These are phyloP conservation scores for Ailuropoda melanoleuca DNA, from an alignment of 2,113 vertebrate genomes.

Conservation along the genomic window DNA sequence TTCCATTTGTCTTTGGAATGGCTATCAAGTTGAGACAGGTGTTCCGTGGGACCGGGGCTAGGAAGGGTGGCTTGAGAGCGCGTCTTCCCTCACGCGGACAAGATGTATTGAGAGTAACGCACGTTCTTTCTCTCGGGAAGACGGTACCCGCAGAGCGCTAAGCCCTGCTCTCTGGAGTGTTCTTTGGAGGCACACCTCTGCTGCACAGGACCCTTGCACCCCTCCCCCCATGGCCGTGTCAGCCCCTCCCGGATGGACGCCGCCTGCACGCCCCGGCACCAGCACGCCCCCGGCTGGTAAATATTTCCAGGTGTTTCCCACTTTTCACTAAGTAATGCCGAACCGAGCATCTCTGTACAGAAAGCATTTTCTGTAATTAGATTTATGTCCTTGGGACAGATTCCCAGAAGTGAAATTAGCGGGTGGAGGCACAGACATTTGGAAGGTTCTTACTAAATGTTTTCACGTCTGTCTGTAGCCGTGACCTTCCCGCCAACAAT, in stretches of 20 bases:
- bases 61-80: not conserved
- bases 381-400: not conserved
- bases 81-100: fast-evolving
- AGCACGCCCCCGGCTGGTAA: fast-evolving
- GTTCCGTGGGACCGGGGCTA: not conserved
- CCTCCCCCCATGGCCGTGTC: fast-evolving
- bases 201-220: not conserved
- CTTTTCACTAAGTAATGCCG: not conserved
- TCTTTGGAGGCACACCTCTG: fast-evolving
- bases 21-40: no score
- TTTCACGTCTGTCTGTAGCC: not conserved
- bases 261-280: fast-evolving
- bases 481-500: fast-evolving
- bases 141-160: fast-evolving
- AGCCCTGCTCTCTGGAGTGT: not conserved
- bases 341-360: not conserved
- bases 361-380: not conserved
- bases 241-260: fast-evolving
- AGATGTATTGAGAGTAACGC: fast-evolving
- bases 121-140: fast-evolving
- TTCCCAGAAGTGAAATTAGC: not conserved
- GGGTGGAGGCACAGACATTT: not conserved
- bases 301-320: not conserved
- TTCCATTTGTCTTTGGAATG: not conserved
- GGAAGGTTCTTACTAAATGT: not conserved